Conservation (phyloP, 2,113 vertebrate species). For the Myiopsitta monachus region DNA sequence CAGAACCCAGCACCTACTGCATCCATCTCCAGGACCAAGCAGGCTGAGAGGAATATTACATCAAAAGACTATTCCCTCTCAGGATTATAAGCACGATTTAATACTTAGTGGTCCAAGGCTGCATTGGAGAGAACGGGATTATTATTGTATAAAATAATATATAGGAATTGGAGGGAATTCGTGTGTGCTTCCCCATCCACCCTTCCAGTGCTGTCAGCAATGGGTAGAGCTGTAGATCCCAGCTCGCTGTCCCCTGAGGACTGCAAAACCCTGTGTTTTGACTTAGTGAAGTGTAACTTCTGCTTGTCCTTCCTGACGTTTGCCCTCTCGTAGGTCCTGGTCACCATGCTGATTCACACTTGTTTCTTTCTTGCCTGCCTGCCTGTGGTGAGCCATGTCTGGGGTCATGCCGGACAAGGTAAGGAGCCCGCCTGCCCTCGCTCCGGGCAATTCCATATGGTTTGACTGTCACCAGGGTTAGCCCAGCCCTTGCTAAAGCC, state of each 20-base stretch:
- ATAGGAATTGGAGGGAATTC: not conserved
- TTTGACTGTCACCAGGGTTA: not conserved
- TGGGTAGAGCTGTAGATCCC: not conserved
- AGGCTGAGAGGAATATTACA: not conserved
- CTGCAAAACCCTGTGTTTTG: not conserved
- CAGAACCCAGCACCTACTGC: not conserved
- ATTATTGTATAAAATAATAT: not conserved
- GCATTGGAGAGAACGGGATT: not conserved
- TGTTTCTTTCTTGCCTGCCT: constrained; percentile 53
- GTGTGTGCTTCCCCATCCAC: not conserved
- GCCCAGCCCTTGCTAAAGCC: not conserved
- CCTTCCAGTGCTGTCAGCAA: no score
- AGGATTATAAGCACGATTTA: not conserved
- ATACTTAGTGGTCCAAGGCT: not conserved
- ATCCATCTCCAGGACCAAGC: not conserved
- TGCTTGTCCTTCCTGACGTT: not conserved
- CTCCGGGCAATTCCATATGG: rapidly evolving
- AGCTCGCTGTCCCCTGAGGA: not conserved
- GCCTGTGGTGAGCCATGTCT: constrained; percentile 10
- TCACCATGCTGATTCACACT: constrained; percentile 11
- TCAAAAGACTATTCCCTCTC: not conserved
- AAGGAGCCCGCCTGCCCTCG: not conserved
- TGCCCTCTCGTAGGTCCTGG: not conserved
- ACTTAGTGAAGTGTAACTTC: not conserved
- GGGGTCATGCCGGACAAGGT: constrained; percentile 54